Evolutionary conservation across 2,888 invertebrate genomes (phyloP), one percentile per base, ranked within the genome.

Genomic region (Caenorhabditis doughertyi): DNA sequence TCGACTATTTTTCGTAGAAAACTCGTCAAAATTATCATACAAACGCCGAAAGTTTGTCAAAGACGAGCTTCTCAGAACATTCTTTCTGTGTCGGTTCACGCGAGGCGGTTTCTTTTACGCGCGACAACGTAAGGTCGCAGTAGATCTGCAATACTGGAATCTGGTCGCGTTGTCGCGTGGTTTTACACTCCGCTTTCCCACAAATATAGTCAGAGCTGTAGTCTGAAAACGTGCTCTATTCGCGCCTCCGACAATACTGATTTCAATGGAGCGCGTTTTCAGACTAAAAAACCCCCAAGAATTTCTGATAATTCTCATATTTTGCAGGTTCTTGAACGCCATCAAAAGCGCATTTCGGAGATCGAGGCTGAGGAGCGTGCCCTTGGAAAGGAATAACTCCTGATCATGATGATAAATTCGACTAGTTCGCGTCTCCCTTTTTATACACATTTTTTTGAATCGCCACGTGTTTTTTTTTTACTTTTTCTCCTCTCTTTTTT

Each of bases 291-390:
- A 18, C 21, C n/a, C 42, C 25, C 23, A 60, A 60, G 11, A 60
- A 42, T 25, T 18, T 42, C 23, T 0, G 23, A 25, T 27, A 62
- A 47, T 25, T 18, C 16, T 18, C 13, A 7, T 1, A 16, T 42
- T 23, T 84, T 84, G 21, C 65, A 86, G 86, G 81, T 81, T 60
- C 81, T 86, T 42, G 82, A 86, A n/a, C 79, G 86, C 56, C 84
- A 86, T 55, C 82, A 86, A 51, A 62, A 82, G 53, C 80, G 86
- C 51, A 77, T 86, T 74, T 83, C 83, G 35, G 86, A 86, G 79
- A 80, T 86, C 65, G 86, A 84, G 29, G 83, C 79, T 35, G 56
- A 74, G 62, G 83, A 83, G 70, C 79, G 83, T 53, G 79, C 83
- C 42, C 83, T 83, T 29, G 83, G 83, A 74, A 79, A 83, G 73